A percentile compares a stretch with the other conserved stretches of the same genome.
Conservation (phyloP, 2,888 invertebrate genomes). For the Autographa pulchrina region DNA sequence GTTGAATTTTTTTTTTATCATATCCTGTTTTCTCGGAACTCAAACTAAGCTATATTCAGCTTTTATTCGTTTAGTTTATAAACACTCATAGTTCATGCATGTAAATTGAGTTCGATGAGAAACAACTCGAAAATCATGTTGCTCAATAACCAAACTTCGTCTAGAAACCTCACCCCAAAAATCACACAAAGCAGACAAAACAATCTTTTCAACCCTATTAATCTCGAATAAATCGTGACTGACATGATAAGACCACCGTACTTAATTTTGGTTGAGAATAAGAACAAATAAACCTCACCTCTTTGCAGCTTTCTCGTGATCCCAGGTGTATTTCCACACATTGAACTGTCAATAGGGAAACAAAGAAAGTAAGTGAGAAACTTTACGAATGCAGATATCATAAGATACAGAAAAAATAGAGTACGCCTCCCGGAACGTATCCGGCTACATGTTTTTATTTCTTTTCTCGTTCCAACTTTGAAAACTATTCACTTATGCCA, state of each 20-base stretch:
- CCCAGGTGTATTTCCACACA: slow-evolving; percentile 9
- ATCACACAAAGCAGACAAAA: neutral
- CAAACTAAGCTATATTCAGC: neutral
- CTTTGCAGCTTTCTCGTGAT: neutral
- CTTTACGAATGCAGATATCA: slow-evolving; percentile 45
- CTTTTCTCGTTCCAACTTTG: slow-evolving; percentile 28
- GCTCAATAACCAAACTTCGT: neutral
- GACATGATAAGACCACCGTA: neutral
- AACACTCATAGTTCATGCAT: neutral
- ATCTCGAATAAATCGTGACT: slow-evolving; percentile 3
- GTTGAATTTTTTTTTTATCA: neutral
- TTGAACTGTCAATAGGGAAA: slow-evolving; percentile 25
- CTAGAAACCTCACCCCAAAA: neutral
- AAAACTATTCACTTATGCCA: slow-evolving; percentile 36
- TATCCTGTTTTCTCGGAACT: neutral
- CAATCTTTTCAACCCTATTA: slow-evolving; percentile 3
- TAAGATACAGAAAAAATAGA: slow-evolving; percentile 22
- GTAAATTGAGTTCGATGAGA: too few relatives aligned
- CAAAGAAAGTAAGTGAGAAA: slow-evolving; percentile 36
- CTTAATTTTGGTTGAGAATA: slow-evolving; percentile 6
- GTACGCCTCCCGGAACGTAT: slow-evolving; percentile 22
- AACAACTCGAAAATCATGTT: neutral
- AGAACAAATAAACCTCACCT: neutral
- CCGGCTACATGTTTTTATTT: slow-evolving; percentile 30
- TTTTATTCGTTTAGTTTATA: neutral